phyloP scores from a whole-genome alignment of 64 coral and sea anemone genomes.

The Acropora yongei region DNA sequence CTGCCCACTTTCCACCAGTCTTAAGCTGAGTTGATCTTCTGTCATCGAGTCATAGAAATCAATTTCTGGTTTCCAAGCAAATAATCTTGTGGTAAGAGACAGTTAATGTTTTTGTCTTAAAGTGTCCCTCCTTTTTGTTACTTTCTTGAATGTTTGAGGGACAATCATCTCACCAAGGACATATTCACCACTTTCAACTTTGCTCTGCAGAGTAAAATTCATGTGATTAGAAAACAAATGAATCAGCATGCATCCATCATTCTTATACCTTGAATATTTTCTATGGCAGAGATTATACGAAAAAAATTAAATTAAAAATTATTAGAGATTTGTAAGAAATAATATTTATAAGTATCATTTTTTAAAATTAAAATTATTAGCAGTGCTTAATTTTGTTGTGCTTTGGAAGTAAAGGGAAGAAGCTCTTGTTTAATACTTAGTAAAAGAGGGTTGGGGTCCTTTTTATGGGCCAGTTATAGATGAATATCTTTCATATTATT shows the following conservation, averaged over 20 bases:
- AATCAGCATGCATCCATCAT: background rate
- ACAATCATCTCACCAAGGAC: constrained; percentile 59
- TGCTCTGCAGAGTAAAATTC: background rate
- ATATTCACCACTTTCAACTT: constrained; percentile 70
- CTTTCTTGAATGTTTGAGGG: constrained; percentile 53
- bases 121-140: constrained; percentile 20
- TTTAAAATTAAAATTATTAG: background rate
- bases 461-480: background rate
- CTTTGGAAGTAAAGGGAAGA: background rate
- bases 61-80: constrained; percentile 31
- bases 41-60: constrained; percentile 28
- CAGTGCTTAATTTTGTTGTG: background rate
- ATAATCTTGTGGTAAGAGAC: constrained; percentile 60
- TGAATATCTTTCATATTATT: background rate
- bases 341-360: background rate
- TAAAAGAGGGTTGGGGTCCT: constrained; percentile 1
- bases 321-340: background rate
- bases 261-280: background rate
- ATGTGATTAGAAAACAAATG: background rate
- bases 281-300: background rate
- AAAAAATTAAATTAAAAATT: background rate
- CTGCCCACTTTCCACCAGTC: too few species aligned
- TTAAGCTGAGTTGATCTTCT: background rate
- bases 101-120: constrained; percentile 34
- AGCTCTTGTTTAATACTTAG: background rate